Conservation (phyloP, 2,797 vertebrate species). For the Aselliscus stoliczkanus region DNA sequence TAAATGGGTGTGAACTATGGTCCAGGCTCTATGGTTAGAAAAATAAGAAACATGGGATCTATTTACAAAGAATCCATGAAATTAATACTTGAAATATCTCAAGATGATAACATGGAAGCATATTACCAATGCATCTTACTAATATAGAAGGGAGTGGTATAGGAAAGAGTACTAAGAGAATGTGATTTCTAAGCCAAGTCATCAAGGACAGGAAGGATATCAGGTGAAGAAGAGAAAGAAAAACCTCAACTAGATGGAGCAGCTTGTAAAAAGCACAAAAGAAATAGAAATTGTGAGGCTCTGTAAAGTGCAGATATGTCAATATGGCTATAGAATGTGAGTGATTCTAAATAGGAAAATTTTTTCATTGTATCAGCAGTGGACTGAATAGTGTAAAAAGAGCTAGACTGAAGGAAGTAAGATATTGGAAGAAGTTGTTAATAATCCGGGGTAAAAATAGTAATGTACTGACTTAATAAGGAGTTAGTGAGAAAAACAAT, state of each 20-base stretch:
- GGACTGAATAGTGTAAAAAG: neutral
- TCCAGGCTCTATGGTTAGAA: neutral
- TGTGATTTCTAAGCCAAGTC: neutral
- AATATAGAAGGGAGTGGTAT: neutral
- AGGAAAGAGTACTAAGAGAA: neutral
- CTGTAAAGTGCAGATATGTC: neutral
- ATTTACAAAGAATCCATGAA: neutral
- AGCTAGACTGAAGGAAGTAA: neutral
- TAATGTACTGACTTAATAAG: neutral
- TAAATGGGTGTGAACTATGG: neutral
- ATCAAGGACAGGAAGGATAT: neutral
- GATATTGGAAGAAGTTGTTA: neutral
- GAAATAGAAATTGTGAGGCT: neutral
- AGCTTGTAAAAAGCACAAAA: neutral
- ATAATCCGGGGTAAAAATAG: neutral
- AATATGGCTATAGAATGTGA: neutral
- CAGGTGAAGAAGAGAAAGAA: neutral
- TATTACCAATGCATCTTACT: neutral
- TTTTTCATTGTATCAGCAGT: no score
- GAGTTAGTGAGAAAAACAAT: neutral
- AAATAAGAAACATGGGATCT: neutral
- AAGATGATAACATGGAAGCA: neutral
- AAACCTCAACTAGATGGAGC: fast-evolving
- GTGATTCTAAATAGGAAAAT: neutral
- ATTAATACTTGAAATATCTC: neutral